Percentiles rank a stretch among this genome's conserved stretches.
Evolutionary conservation across 1,140 invertebrate genomes (phyloP).

Genomic region (Schlechtendalia chinensis): DNA sequence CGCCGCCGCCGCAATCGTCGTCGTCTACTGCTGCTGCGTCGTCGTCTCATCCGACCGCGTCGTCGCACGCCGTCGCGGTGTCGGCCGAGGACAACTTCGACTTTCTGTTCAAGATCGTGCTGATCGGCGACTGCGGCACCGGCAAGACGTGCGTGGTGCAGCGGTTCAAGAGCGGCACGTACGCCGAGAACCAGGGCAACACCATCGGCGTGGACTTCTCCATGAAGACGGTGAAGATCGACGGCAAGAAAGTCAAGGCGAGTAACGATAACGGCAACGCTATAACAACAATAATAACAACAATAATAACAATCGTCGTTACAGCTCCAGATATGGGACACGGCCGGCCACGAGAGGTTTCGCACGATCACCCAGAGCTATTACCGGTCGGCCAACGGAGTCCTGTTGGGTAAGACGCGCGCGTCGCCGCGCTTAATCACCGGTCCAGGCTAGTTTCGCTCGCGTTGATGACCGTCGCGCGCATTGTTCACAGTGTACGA

Average conservation of each 20-base stretch:
- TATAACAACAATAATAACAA: no score
- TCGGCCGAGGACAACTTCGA: conserved; percentile 68
- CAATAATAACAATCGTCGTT: conserved; percentile 51
- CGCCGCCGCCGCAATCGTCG: not conserved
- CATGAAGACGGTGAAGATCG: conserved; percentile 91
- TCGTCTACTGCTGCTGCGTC: not conserved
- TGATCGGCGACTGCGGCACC: conserved; percentile 80
- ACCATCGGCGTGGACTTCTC: conserved; percentile 96
- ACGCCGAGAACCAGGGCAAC: conserved; percentile 87
- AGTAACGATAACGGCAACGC: not conserved
- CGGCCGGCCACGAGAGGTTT: conserved; percentile 89
- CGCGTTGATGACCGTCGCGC: no score
- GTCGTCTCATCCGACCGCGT: not conserved
- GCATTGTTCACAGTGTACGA: conserved; percentile 80
- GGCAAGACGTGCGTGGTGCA: conserved; percentile 87
- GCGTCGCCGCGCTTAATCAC: no score
- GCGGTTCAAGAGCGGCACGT: conserved; percentile 89
- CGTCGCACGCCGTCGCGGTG: not conserved
- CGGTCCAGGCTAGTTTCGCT: no score
- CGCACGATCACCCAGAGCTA: conserved; percentile 92
- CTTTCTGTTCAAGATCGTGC: conserved; percentile 80
- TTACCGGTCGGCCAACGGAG: conserved; percentile 88
- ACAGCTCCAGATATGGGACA: conserved; percentile 92
- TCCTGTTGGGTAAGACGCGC: conserved; percentile 81
- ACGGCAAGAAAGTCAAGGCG: conserved; percentile 92